Conservation (phyloP, 2,113 vertebrate species). For the Mormyrus lacerda region DNA sequence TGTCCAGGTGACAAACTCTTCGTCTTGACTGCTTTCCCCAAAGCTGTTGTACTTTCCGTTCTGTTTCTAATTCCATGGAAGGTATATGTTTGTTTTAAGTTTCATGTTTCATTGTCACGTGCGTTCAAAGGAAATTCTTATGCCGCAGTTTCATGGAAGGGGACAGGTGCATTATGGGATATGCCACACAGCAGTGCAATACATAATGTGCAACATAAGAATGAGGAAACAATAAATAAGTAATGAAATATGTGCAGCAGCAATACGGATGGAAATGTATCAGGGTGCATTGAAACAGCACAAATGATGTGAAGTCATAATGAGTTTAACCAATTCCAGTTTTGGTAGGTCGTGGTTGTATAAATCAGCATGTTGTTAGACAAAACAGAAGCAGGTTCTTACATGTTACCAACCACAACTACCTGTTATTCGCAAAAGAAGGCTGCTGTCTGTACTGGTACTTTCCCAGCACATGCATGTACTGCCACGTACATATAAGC, state of each 20-base stretch:
- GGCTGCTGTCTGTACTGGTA: not conserved
- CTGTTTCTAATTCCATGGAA: not conserved
- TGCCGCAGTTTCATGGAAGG: not conserved
- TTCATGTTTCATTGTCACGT: not conserved
- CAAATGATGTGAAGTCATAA: not conserved
- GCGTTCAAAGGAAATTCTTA: not conserved
- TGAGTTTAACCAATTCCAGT: not conserved
- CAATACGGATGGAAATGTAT: not conserved
- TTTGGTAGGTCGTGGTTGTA: not conserved
- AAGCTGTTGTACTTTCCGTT: not conserved
- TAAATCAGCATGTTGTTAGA: not conserved
- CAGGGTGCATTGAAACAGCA: not conserved
- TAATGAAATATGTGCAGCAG: not conserved
- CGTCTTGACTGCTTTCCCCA: not conserved
- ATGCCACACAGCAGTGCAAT: not conserved
- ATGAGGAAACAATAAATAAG: not conserved
- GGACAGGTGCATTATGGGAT: not conserved
- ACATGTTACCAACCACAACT: not conserved
- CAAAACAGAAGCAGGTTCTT: not conserved
- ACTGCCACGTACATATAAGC: not conserved
- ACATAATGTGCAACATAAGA: not conserved
- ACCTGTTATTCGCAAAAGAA: not conserved
- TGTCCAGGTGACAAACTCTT: constrained; percentile 69
- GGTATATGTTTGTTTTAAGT: not conserved
- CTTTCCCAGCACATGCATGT: not conserved